These are phyloP conservation scores for Aurelia coerulea DNA, from an alignment of 30 jellyfish, hydroid and myxozoan genomes.

Conservation along the genomic window DNA sequence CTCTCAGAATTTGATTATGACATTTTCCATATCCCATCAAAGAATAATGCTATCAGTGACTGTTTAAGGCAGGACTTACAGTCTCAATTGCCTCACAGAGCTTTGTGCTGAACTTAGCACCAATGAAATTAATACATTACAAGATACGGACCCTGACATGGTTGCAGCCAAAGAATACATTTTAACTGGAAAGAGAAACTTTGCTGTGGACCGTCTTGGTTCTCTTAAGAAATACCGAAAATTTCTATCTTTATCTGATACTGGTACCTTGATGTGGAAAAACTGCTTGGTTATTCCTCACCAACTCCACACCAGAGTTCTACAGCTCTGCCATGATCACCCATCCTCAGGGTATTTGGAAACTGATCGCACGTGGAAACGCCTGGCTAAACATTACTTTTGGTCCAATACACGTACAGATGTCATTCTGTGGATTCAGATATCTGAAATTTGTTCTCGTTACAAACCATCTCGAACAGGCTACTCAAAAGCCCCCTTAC, in stretches of 20 bases:
- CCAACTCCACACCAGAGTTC: constrained; percentile 8
- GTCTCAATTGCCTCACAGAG: constrained; percentile 31
- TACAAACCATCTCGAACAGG: constrained; percentile 28
- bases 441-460: constrained; percentile 4
- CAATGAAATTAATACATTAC: constrained; percentile 3
- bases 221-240: neutral
- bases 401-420: constrained; percentile 28
- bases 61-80: constrained; percentile 20
- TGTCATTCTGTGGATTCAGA: constrained; percentile 13
- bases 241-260: neutral
- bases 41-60: constrained; percentile 33
- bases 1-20: constrained; percentile 7
- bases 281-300: constrained; percentile 23
- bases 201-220: constrained; percentile 10
- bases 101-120: neutral
- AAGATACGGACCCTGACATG: neutral
- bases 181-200: constrained; percentile 15
- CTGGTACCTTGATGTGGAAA: constrained; percentile 25
- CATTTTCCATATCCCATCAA: constrained; percentile 3
- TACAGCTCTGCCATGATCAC: constrained; percentile 37
- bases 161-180: constrained; percentile 5
- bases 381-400: neutral
- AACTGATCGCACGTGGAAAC: constrained; percentile 35
- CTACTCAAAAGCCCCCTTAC: constrained; percentile 27
- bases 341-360: constrained; percentile 38